A percentile compares a stretch with the other conserved stretches of the same genome.
These are phyloP conservation scores for Zonotrichia leucophrys DNA, from an alignment of 2,113 vertebrate species.

Conservation along the genomic window DNA sequence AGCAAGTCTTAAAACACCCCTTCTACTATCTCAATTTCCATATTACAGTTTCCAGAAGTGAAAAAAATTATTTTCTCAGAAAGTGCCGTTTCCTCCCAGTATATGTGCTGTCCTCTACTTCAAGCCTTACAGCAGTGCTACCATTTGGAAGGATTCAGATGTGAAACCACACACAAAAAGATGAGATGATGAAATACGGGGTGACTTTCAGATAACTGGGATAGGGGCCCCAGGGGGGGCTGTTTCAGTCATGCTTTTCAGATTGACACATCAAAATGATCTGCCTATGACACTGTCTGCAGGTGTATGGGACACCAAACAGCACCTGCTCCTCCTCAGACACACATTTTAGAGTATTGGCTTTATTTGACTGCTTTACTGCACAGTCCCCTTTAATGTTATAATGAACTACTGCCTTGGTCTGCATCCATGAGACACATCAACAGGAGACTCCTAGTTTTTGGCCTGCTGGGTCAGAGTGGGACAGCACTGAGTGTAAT, in stretches of 20 bases:
- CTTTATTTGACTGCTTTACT: not conserved
- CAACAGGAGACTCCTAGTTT: not conserved
- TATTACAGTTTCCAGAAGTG: not conserved
- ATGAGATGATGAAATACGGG: not conserved
- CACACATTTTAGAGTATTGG: not conserved
- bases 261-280: not conserved
- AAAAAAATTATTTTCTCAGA: not conserved
- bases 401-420: fast-evolving
- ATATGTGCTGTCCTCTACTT: not conserved
- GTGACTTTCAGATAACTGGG: not conserved
- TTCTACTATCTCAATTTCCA: not conserved
- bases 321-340: not conserved
- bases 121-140: not conserved
- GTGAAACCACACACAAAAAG: not conserved
- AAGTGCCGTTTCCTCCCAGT: not conserved
- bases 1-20: not conserved
- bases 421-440: not conserved
- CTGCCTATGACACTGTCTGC: fast-evolving
- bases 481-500: fast-evolving
- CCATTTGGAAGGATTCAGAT: not conserved
- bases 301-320: not conserved
- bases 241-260: not conserved
- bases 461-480: not conserved
- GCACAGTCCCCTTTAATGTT: not conserved
- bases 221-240: not conserved